Base-by-base conservation (phyloP, 1,140 invertebrate genomes). In the Macrocentrus cingulum region DNA sequence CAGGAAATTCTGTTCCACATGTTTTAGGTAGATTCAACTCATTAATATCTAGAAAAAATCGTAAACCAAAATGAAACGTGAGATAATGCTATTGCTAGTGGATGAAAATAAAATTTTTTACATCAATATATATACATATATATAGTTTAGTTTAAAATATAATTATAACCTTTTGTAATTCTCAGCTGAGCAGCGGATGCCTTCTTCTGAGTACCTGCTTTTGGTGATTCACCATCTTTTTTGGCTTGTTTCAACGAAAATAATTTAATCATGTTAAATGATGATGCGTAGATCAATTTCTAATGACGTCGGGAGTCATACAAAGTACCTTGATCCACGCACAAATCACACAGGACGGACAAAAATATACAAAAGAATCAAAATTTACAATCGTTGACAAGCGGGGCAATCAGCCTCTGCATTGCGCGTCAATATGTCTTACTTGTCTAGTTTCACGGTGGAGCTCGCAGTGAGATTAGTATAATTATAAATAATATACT, bases 201-300 rank as follows among this genome's bases (percentile, higher is more conserved):
- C 80, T 93, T 92, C 77, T 95, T 95, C 79, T 92, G 91, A 76
- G 86, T 85, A 60, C 87, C 87, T 74, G 84, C 81, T 76, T 86
- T 86, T 53, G 87, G 86, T 71, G 89, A 86, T 80, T 94, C 91
- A 65, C 94, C 94, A 85, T 97, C 94, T 84, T 97, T 97, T 84
- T 96, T 95, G 81, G 96, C 93, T 84, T 97, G 93, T 84, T 97
- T 98, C 70, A 97, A 83, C 52, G 94, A 95, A 85, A 97, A 98
- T 81, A 98, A 85, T 87, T 97, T 97, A 79, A 98, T 97, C 95
- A 98, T 97, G 70, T 75, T 81, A 74, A 57, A n/a, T 54, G 55
- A 56, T 56, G 50, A 48, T 2, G 32, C 45, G 23, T 56, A 11
- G 18, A 46, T 48, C 37, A 57, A 19, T 51, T n/a, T n/a, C 36